Evolutionary conservation across 2,888 invertebrate species (phyloP).

Genomic region (Metallyticus violacea): DNA sequence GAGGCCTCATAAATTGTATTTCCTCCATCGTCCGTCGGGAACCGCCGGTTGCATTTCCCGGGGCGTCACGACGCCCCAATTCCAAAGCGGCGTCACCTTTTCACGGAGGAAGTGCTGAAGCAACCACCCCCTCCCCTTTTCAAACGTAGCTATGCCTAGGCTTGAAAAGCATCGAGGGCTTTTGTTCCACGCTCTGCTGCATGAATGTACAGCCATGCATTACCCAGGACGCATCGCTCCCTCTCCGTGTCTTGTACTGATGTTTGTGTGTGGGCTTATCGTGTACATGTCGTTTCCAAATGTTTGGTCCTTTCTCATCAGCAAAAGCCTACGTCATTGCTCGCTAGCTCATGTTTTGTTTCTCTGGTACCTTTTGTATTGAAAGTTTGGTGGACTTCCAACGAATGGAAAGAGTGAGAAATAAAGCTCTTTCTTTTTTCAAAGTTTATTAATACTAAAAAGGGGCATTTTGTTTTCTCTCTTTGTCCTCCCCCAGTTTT

Average conservation of each 20-base stretch:
- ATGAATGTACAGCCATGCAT: conserved; percentile 3
- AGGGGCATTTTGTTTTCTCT: too few species aligned
- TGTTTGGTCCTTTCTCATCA: not conserved
- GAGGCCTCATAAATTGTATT: conserved; percentile 12
- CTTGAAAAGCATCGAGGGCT: conserved; percentile 1
- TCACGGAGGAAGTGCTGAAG: conserved; percentile 4
- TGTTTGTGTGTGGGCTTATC: not conserved
- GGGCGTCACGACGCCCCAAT: not conserved
- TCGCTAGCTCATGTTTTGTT: not conserved
- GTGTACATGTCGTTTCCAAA: conserved; percentile 3
- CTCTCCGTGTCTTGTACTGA: not conserved
- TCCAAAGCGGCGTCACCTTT: conserved; percentile 8
- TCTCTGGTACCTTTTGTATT: not conserved
- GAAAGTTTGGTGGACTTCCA: not conserved
- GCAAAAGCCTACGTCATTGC: not conserved
- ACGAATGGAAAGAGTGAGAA: too few species aligned
- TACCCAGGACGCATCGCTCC: not conserved
- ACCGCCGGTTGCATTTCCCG: not conserved
- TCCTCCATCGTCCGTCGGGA: conserved; percentile 1
- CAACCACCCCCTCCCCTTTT: not conserved
- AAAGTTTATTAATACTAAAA: too few species aligned
- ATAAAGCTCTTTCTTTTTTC: too few species aligned
- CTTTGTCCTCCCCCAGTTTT: too few species aligned
- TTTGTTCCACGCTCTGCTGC: conserved; percentile 1
- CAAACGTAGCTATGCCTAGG: not conserved